Evolutionary conservation across 1,140 invertebrate species (phyloP), one percentile per base, ranked within the genome.

Genomic region (Acromyrmex heyeri): DNA sequence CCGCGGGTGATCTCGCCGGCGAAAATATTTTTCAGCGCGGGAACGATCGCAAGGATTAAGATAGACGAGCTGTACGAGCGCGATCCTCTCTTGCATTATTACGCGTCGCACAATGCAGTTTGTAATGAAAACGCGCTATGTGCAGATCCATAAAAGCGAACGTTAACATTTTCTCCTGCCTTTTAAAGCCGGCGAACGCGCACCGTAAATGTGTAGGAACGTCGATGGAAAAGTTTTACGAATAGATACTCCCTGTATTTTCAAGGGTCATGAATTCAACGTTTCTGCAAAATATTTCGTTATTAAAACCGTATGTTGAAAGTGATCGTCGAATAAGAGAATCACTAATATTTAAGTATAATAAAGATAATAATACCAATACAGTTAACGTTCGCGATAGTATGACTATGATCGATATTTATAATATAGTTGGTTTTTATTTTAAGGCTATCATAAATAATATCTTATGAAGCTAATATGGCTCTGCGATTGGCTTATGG

Each of bases 81-180:
- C 67, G 79, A 83, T 83, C 69, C 79, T 62, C 69, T 61, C 55
- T 38, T 73, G 69, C 79, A 83, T 83, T 83, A 83, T 75, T 83
- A 82, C 79, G 38, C 79, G 79, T 24, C 53, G 79, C 55, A 69
- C 79, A 59, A 83, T 83, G 79, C 79, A 75, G 69, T 83, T 83
- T 61, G 79, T 83, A 83, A 83, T 83, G 79, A 83, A 83, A 83
- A 83, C 69, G 69, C 79, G 79, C 79, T 61, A 38, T 61, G 69
- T 82, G 79, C 79, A 75, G 79, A 83, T 83, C 79, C 69, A 75
- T 75, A 83, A 83, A 83, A 83, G 55, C 69, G 79, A 82, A 48
- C 79, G 79, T 82, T 82, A 82, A 81, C 78, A 81, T 81, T 81
- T 81, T 21, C 67, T n/a, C 67, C 21, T 73, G 67, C 67, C 67